A percentile compares a stretch with the other conserved stretches of the same genome.
phyloP scores from a whole-genome alignment of 2,113 vertebrate species.

The Anarhynchus alexandrinus region DNA sequence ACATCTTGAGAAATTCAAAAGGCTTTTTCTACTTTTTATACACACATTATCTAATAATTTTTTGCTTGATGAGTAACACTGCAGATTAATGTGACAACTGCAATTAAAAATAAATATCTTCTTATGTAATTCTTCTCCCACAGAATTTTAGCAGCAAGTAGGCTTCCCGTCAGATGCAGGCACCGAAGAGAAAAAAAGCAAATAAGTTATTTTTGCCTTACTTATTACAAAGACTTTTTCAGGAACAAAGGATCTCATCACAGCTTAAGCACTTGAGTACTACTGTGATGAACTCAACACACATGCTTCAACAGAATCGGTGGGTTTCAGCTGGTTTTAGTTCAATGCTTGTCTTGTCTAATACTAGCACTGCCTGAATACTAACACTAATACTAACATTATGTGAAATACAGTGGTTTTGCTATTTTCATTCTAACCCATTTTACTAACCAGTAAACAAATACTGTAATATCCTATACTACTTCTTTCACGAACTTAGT shows the following conservation, averaged over 20 bases:
- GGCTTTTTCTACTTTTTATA: not conserved
- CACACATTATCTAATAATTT: not conserved
- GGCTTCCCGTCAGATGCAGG: not conserved
- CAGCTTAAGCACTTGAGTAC: not conserved
- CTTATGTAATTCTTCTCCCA: conserved; percentile 53
- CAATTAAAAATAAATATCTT: conserved; percentile 65
- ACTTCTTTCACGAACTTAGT: not conserved
- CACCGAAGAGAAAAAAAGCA: not conserved
- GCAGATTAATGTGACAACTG: conserved; percentile 50
- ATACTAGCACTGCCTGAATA: not conserved
- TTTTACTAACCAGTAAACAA: not conserved
- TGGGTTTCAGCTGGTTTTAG: not conserved
- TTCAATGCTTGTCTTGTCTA: not conserved
- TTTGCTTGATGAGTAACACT: conserved; percentile 47
- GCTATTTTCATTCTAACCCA: not conserved
- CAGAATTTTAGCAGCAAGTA: conserved; percentile 24
- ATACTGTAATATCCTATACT: not conserved
- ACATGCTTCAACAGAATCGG: fast-evolving
- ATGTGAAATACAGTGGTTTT: not conserved
- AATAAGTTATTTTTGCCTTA: not conserved
- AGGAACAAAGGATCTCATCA: not conserved
- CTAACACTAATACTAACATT: not conserved
- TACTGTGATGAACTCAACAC: not conserved
- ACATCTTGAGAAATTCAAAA: not conserved
- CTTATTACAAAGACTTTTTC: not conserved